These are phyloP conservation scores for Drosophila pseudotakahashii DNA, from an alignment of 2,888 invertebrate species.

Conservation along the genomic window DNA sequence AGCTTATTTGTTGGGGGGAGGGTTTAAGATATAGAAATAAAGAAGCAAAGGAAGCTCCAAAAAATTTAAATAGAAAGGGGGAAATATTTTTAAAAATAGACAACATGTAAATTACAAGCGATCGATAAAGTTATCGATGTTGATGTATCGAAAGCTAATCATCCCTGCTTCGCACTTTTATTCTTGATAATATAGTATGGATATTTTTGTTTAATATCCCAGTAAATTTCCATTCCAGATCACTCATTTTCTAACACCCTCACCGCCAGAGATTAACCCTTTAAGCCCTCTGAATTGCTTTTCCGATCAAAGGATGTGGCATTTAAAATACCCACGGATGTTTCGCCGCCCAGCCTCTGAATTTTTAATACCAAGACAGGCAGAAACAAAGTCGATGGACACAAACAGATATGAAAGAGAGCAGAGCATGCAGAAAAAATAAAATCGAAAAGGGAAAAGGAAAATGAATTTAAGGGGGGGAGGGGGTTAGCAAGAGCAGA, in stretches of 20 bases:
- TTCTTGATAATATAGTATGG: no score
- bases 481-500: background rate
- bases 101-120: no score
- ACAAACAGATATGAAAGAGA: conserved; percentile 19
- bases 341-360: background rate
- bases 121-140: no score
- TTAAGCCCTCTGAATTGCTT: background rate
- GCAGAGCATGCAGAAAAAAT: conserved; percentile 6
- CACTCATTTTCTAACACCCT: background rate
- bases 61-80: background rate
- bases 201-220: no score
- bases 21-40: background rate
- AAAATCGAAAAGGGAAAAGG: conserved; percentile 6
- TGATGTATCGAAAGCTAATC: no score
- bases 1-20: conserved; percentile 7
- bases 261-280: conserved; percentile 4
- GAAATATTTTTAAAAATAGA: no score
- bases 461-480: conserved; percentile 2
- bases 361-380: conserved; percentile 6
- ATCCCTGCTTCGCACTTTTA: no score
- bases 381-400: conserved; percentile 4
- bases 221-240: no score
- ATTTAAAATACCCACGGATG: background rate
- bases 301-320: conserved; percentile 3
- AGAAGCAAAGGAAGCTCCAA: background rate